phyloP scores from a whole-genome alignment of 1,140 invertebrate species.

The Papilio glaucus region DNA sequence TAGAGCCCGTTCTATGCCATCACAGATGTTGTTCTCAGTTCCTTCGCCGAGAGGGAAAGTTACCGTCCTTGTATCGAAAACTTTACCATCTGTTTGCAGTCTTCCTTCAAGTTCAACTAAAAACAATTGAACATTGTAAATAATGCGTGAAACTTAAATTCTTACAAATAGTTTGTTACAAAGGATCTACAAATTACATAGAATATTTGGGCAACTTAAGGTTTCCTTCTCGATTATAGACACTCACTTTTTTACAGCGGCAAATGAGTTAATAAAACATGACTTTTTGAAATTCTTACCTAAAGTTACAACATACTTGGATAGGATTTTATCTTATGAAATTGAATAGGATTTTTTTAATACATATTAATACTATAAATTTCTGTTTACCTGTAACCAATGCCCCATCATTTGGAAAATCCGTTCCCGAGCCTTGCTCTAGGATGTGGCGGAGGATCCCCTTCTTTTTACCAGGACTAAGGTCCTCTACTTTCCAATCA shows the following conservation, averaged over 20 bases:
- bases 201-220: no score
- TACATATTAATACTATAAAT: no score
- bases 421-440: constrained; percentile 86
- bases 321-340: no score
- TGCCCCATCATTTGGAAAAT: constrained; percentile 91
- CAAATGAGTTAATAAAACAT: no score
- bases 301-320: no score
- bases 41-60: constrained; percentile 95
- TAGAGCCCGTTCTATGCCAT: constrained; percentile 93
- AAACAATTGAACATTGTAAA: constrained; percentile 35
- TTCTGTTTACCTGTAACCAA: constrained; percentile 87
- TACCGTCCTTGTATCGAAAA: constrained; percentile 86
- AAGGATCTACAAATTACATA: constrained; percentile 17
- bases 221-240: no score
- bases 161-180: background rate
- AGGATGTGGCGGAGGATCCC: constrained; percentile 91
- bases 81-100: constrained; percentile 67
- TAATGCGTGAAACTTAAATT: background rate
- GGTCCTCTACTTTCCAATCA: constrained; percentile 93
- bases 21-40: constrained; percentile 88
- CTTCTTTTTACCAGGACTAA: constrained; percentile 92
- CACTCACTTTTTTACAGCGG: no score
- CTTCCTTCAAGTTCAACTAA: constrained; percentile 92
- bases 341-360: no score
- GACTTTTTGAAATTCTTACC: no score